These are phyloP conservation scores for Lepidostoma basale DNA, from an alignment of 1,140 invertebrate species.

Conservation along the genomic window DNA sequence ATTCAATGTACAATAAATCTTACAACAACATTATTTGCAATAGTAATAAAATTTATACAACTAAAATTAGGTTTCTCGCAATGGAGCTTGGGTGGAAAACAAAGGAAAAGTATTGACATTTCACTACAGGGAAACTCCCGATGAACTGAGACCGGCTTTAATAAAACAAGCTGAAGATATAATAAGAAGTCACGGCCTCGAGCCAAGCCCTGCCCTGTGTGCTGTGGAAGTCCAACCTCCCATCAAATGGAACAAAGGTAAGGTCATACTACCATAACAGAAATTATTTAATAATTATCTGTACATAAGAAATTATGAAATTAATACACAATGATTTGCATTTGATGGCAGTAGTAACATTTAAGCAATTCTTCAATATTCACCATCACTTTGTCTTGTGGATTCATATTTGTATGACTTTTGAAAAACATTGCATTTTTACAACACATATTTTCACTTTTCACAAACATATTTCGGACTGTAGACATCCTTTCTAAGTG, in stretches of 20 bases:
- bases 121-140: conserved; percentile 84
- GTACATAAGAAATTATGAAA: too few species aligned
- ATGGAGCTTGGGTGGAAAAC: conserved; percentile 91
- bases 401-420: too few species aligned
- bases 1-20: not conserved
- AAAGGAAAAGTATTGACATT: conserved; percentile 87
- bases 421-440: too few species aligned
- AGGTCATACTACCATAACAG: too few species aligned
- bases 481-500: too few species aligned
- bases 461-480: too few species aligned
- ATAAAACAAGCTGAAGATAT: conserved; percentile 71
- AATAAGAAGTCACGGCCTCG: conserved; percentile 78
- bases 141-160: conserved; percentile 67
- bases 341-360: too few species aligned
- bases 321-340: too few species aligned
- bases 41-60: conserved; percentile 3
- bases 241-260: conserved; percentile 87
- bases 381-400: too few species aligned
- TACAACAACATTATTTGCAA: not conserved
- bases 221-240: conserved; percentile 87
- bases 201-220: conserved; percentile 77
- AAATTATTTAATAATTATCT: too few species aligned
- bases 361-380: too few species aligned
- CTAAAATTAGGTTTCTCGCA: conserved; percentile 69
- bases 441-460: too few species aligned